Conservation (phyloP, 2,888 invertebrate species). For the Andrena dorsata region DNA sequence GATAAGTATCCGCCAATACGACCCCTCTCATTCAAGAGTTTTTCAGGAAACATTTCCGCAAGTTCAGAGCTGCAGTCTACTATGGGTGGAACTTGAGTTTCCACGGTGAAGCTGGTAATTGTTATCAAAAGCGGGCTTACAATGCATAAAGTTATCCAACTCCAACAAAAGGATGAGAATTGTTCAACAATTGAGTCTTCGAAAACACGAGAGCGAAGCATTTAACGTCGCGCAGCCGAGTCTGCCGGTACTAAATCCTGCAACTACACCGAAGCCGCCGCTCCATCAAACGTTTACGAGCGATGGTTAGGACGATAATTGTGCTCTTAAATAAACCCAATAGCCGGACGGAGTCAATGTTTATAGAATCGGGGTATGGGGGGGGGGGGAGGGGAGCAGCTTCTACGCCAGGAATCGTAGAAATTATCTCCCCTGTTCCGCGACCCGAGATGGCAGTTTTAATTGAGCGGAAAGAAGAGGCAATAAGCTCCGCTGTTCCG, state of each 20-base stretch:
- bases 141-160: not conserved
- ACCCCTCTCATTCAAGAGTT: not conserved
- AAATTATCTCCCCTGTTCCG: slow-evolving; percentile 22
- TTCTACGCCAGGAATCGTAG: not conserved
- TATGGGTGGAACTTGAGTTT: not conserved
- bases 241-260: not conserved
- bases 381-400: no score
- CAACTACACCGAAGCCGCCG: not conserved
- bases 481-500: slow-evolving; percentile 15
- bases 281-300: slow-evolving; percentile 16
- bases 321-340: slow-evolving; percentile 10
- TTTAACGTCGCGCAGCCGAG: not conserved
- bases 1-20: slow-evolving; percentile 29
- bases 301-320: not conserved
- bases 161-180: not conserved
- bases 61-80: not conserved
- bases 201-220: not conserved
- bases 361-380: not conserved
- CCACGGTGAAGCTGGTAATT: not conserved
- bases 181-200: not conserved
- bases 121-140: no score
- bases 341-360: not conserved
- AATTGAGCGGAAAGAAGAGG: slow-evolving; percentile 23
- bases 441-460: slow-evolving; percentile 4
- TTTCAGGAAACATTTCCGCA: not conserved